A percentile compares a stretch with the other conserved stretches of the same genome.
Evolutionary conservation across 30 jellyfish, hydroid and myxozoan genomes (phyloP).

Genomic region (Cassiopea xamachana): DNA sequence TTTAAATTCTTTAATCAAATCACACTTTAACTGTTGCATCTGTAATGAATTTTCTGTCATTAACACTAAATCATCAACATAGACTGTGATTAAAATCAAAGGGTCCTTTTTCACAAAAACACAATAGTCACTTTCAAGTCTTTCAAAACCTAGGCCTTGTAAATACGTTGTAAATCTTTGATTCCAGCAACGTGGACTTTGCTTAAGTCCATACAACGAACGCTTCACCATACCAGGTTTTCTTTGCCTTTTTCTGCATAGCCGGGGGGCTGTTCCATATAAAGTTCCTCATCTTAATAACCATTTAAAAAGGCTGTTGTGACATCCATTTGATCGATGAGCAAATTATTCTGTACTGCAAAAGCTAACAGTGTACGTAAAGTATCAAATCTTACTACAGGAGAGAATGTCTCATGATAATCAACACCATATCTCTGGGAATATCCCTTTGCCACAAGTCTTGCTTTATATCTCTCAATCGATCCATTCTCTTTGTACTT

Average conservation of each 20-base stretch:
- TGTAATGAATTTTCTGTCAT: background rate
- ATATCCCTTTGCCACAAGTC: conserved; percentile 55
- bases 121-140: background rate
- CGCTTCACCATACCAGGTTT: conserved; percentile 16
- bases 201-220: conserved; percentile 50
- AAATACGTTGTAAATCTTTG: conserved; percentile 6
- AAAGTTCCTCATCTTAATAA: background rate
- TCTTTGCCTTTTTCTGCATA: conserved; percentile 22
- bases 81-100: conserved; percentile 7
- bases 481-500: conserved; percentile 34
- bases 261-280: conserved; percentile 52
- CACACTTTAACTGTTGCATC: background rate
- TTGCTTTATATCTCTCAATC: conserved; percentile 47
- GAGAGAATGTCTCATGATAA: conserved; percentile 58
- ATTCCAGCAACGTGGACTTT: conserved; percentile 50
- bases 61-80: conserved; percentile 25
- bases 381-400: conserved; percentile 34
- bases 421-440: conserved; percentile 45
- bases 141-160: background rate
- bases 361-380: conserved; percentile 53
- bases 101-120: background rate
- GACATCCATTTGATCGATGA: conserved; percentile 61
- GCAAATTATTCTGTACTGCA: conserved; percentile 31
- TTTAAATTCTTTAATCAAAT: background rate
- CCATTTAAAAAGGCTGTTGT: conserved; percentile 55